phyloP scores from a whole-genome alignment of 2,113 vertebrate species.

The Rissa tridactyla region DNA sequence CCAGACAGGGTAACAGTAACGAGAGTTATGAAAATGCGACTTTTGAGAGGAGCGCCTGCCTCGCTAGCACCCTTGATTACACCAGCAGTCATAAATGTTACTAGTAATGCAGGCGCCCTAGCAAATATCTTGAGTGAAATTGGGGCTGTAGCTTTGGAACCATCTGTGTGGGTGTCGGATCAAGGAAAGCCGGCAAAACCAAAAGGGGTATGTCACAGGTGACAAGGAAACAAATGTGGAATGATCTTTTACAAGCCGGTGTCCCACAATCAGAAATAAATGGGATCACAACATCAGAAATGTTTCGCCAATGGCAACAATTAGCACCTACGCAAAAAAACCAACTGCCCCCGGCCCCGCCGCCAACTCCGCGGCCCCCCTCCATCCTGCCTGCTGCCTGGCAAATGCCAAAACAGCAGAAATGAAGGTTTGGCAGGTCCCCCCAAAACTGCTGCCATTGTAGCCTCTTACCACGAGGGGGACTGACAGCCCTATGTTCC shows the following conservation, averaged over 20 bases:
- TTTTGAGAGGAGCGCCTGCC: background rate
- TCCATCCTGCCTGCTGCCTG: fast-evolving
- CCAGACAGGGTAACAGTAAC: background rate
- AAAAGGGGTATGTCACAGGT: background rate
- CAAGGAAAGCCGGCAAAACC: background rate
- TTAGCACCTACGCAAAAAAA: fast-evolving
- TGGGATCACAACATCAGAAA: background rate
- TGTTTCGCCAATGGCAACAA: background rate
- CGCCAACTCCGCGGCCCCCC: fast-evolving
- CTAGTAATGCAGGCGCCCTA: background rate
- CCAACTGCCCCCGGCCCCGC: fast-evolving
- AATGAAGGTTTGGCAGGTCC: background rate
- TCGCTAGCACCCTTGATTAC: background rate
- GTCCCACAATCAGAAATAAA: background rate
- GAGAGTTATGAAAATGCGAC: background rate
- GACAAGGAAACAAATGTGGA: background rate
- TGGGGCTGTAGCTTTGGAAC: background rate
- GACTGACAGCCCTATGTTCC: background rate
- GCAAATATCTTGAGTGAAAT: background rate
- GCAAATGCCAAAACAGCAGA: background rate
- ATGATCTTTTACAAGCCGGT: background rate
- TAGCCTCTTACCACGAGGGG: background rate
- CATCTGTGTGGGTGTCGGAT: too few relatives aligned
- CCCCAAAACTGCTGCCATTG: background rate
- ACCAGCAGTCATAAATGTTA: background rate